Conservation (phyloP, 2,113 vertebrate genomes). For the Lates calcarifer region DNA sequence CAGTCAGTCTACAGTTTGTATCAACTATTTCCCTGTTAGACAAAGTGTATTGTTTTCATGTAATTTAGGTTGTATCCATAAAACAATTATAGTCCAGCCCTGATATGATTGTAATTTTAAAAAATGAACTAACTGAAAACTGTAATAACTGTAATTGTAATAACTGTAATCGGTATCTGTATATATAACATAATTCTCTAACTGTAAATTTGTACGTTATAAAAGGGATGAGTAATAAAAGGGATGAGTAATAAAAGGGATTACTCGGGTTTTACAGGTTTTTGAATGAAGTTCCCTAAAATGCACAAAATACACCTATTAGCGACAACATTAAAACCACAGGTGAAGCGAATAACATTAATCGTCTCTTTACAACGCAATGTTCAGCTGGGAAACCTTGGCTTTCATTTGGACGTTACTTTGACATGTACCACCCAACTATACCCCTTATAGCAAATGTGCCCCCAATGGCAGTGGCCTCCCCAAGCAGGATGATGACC, state of each 20-base stretch:
- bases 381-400: no score
- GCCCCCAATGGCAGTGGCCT: no score
- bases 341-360: no score
- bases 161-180: no score
- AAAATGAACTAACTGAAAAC: not conserved
- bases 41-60: not conserved
- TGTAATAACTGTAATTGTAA: no score
- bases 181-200: no score
- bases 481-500: no score
- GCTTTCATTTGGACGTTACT: no score
- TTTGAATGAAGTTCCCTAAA: not conserved
- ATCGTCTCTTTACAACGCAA: no score
- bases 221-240: not conserved
- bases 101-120: not conserved
- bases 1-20: not conserved
- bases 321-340: no score
- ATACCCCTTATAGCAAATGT: no score
- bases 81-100: not conserved
- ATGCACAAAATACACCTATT: not conserved
- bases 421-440: no score
- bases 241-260: not conserved
- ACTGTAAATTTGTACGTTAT: not conserved
- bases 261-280: not conserved
- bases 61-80: not conserved
- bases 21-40: not conserved